Conservation (phyloP, 2,888 invertebrate genomes). For the Cheilosia impressa region DNA sequence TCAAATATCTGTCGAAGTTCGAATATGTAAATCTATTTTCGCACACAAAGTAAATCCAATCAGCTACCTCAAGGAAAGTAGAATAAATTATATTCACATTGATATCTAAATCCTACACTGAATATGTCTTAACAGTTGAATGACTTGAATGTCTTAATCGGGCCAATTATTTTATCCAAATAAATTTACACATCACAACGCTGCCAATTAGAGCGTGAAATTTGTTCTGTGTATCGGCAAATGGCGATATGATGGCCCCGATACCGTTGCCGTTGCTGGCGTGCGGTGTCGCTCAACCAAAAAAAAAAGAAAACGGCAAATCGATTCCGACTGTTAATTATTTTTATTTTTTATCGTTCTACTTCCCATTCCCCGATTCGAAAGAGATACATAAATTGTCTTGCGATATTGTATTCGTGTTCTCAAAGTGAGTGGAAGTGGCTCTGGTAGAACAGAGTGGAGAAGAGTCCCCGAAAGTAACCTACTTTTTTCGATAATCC, state of each 20-base stretch:
- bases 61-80: conserved; percentile 1
- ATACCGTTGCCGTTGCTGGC: background rate
- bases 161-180: conserved; percentile 45
- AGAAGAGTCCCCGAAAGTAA: conserved; percentile 46
- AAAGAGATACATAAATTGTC: conserved; percentile 39
- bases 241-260: conserved; percentile 7
- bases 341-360: conserved; percentile 34
- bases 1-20: too few species aligned
- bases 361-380: conserved; percentile 10
- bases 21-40: too few species aligned
- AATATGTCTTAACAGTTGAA: conserved; percentile 42
- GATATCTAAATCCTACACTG: conserved; percentile 5
- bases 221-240: conserved; percentile 30
- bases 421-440: conserved; percentile 32
- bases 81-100: background rate
- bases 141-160: conserved; percentile 54
- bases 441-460: background rate
- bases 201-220: conserved; percentile 65
- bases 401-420: conserved; percentile 26
- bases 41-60: too few species aligned
- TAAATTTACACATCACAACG: conserved; percentile 55
- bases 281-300: conserved; percentile 25
- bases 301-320: conserved; percentile 6
- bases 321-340: conserved; percentile 54
- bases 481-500: conserved; percentile 61